These are phyloP conservation scores for Chrysocyon brachyurus DNA, from an alignment of 2,797 vertebrate genomes.

Conservation along the genomic window DNA sequence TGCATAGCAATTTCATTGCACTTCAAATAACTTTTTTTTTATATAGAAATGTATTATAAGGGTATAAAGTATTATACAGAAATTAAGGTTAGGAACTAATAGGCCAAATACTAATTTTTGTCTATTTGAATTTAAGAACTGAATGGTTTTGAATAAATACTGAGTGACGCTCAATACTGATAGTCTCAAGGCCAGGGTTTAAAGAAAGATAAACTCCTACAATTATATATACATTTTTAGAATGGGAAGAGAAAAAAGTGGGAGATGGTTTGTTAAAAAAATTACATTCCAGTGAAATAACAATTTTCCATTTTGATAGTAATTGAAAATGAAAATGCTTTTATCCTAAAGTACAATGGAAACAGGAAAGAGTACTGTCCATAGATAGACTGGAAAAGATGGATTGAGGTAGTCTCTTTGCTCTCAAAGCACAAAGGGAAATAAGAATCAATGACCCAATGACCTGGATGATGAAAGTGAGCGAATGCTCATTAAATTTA, in stretches of 20 bases:
- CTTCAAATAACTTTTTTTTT: conserved; percentile 60
- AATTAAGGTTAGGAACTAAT: not conserved
- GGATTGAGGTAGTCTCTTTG: conserved; percentile 52
- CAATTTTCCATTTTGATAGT: conserved; percentile 44
- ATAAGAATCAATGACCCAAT: conserved; percentile 74
- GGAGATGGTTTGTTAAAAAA: not conserved
- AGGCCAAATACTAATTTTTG: conserved; percentile 8
- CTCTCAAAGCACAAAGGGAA: conserved; percentile 69
- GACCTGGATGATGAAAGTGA: conserved; percentile 74
- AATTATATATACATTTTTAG: not conserved
- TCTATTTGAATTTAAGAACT: conserved; percentile 30
- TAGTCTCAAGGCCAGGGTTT: not conserved
- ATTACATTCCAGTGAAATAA: not conserved
- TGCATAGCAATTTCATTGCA: conserved; percentile 35
- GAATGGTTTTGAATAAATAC: conserved; percentile 40
- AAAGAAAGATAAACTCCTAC: not conserved
- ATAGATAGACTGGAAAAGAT: conserved; percentile 41
- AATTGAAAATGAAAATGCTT: conserved; percentile 45
- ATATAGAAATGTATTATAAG: not conserved
- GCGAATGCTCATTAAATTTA: conserved; percentile 77
- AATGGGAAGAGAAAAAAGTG: not conserved
- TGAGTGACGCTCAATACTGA: not conserved
- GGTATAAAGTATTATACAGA: not conserved
- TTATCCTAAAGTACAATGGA: conserved; percentile 52
- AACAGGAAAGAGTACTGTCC: conserved; percentile 43